Conservation (phyloP, 1,140 invertebrate species). For the Melanaphis sacchari region DNA sequence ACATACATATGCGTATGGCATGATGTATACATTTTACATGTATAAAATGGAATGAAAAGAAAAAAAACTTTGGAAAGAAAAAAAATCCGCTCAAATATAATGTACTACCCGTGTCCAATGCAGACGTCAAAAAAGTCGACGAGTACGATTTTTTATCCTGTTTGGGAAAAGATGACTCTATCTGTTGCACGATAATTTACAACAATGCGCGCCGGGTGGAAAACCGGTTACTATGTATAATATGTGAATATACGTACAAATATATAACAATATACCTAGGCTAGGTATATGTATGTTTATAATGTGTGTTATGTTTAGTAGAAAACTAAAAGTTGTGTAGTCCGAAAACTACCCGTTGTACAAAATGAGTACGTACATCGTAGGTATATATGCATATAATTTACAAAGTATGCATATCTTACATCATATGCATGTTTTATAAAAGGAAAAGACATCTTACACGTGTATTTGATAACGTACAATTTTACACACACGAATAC, state of each 20-base stretch:
- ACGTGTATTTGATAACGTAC: background rate
- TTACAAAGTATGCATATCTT: background rate
- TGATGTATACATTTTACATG: background rate
- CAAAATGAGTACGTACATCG: background rate
- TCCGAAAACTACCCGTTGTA: background rate
- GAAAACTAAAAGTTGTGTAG: conserved; percentile 23
- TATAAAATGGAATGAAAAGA: background rate
- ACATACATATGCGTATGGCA: background rate
- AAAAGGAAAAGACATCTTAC: background rate
- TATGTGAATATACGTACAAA: background rate
- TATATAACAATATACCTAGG: background rate
- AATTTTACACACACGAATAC: background rate
- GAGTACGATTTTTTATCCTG: conserved; percentile 18
- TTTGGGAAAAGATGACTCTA: conserved; percentile 32
- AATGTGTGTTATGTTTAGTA: background rate
- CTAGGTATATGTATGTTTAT: background rate
- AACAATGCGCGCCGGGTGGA: conserved; percentile 19
- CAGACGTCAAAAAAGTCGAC: conserved; percentile 40
- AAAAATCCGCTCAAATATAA: conserved; percentile 43
- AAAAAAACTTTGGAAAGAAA: conserved; percentile 43
- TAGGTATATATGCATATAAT: background rate
- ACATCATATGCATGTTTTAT: background rate
- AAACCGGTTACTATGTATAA: conserved; percentile 38
- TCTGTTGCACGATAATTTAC: conserved; percentile 36
- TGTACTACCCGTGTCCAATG: conserved; percentile 38